Base-by-base conservation (phyloP, 2,888 invertebrate species). In the Calliopum simillimum region DNA sequence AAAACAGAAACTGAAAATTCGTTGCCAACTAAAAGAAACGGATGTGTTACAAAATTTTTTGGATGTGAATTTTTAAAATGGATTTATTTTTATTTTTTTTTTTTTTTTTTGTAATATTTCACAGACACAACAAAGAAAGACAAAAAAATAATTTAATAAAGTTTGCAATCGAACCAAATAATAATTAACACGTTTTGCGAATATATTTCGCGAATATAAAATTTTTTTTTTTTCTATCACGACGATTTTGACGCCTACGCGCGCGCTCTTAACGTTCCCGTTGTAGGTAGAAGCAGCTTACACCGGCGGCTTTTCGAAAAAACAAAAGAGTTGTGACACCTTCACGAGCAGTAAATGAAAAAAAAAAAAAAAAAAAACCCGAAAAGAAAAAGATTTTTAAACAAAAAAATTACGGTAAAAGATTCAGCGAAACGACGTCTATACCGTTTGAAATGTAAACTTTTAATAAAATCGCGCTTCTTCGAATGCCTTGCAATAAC, bases 391-490 rank as follows among this genome's bases (percentile, higher is more conserved):
- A 61, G 4, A 47, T 23, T 61, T 13, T 61, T 13, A 19, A 19
- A 44, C 21, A 14, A 46, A 14, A 21, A 8, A 53, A 61, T 61
- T 46, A n/a, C n/a, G n/a, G n/a, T n/a, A n/a, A n/a, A n/a, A n/a
- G n/a, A n/a, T n/a, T n/a, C n/a, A 33, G 21, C 49, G 59, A 49
- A 41, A 67, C 67, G 33, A 82, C 83, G 84, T 83, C 83, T 80
- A 81, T 75, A 79, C 80, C 80, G 82, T 77, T 78, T 81, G 81
- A 81, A 80, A 81, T 81, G 81, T 81, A 79, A 77, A 78, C 78
- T 79, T 80, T 82, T 77, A 83, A 81, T 83, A 81, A 83, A 81
- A 78, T 75, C 72, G 76, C 74, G 78, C 77, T 77, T 78, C 76
- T 74, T 63, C 58, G 58, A 25, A 49, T 49, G 47, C 47, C 58